These are phyloP conservation scores for Acestrorhynchus altus DNA, from an alignment of 2,797 vertebrate species.

Conservation along the genomic window DNA sequence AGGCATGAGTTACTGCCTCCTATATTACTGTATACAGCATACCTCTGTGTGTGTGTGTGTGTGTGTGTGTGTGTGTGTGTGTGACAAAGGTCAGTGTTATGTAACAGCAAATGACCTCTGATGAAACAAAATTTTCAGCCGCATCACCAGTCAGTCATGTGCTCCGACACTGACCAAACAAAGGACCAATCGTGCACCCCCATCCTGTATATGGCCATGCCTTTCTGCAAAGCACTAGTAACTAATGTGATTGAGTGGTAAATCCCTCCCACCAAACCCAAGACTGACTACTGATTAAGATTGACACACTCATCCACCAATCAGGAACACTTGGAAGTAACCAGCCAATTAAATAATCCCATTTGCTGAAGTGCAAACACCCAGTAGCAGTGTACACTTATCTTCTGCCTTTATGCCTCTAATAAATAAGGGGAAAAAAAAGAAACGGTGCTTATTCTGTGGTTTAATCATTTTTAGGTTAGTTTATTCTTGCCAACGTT, in stretches of 20 bases:
- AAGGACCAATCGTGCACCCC: neutral
- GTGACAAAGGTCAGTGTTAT: neutral
- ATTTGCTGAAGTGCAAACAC: neutral
- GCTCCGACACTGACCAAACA: too few species aligned
- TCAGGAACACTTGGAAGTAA: too few species aligned
- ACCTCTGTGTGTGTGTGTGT: neutral
- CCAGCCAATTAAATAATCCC: neutral
- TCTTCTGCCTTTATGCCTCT: too few species aligned
- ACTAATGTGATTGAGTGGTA: neutral
- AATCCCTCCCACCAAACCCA: neutral
- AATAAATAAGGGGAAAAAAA: neutral
- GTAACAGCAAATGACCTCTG: conserved; percentile 30
- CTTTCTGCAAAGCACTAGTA: neutral
- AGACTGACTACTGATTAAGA: neutral
- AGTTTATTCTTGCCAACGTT: neutral
- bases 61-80: conserved; percentile 15
- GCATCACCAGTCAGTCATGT: neutral
- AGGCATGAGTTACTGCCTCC: too few species aligned
- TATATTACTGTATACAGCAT: too few species aligned
- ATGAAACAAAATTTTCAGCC: conserved; percentile 56
- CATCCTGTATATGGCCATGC: neutral
- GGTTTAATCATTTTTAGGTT: too few species aligned
- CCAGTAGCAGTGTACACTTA: neutral
- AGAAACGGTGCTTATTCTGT: too few species aligned
- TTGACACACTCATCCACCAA: neutral